Conservation (phyloP, 2,888 invertebrate genomes). For the Polymixis flavicincta region DNA sequence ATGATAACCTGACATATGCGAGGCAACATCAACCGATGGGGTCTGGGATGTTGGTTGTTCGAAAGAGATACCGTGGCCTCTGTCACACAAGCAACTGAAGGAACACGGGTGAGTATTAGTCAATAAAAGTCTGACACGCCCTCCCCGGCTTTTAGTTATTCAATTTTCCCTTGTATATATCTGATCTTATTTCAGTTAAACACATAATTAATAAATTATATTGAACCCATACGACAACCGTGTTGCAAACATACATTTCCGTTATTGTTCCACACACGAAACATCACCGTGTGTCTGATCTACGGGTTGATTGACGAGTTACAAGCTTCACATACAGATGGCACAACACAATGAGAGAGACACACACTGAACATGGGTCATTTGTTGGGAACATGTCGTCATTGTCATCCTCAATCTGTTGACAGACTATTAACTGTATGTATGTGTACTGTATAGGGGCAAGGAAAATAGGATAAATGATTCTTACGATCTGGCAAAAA, state of each 20-base stretch:
- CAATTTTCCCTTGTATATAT: neutral
- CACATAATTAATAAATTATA: neutral
- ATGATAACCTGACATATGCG: too few species aligned
- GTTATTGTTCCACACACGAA: neutral
- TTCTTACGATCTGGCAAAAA: too few species aligned
- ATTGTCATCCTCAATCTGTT: constrained; percentile 7
- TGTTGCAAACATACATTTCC: too few species aligned
- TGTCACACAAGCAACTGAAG: too few species aligned
- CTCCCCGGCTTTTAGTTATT: neutral
- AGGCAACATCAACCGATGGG: too few species aligned
- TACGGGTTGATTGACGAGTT: neutral
- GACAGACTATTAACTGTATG: constrained; percentile 8
- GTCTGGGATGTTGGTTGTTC: too few species aligned
- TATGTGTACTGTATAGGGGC: too few species aligned
- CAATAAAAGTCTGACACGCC: too few species aligned
- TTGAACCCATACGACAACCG: neutral
- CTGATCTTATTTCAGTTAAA: neutral
- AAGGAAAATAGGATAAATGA: neutral
- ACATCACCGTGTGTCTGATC: constrained; percentile 1
- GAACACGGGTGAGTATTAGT: too few species aligned
- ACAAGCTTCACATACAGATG: constrained; percentile 5
- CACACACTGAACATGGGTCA: constrained; percentile 17
- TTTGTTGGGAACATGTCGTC: constrained; percentile 23
- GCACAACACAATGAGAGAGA: neutral
- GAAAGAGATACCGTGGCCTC: too few species aligned